A percentile compares a stretch with the other conserved stretches of the same genome.
Conservation (phyloP, 2,888 invertebrate genomes). For the Monochamus alternatus region DNA sequence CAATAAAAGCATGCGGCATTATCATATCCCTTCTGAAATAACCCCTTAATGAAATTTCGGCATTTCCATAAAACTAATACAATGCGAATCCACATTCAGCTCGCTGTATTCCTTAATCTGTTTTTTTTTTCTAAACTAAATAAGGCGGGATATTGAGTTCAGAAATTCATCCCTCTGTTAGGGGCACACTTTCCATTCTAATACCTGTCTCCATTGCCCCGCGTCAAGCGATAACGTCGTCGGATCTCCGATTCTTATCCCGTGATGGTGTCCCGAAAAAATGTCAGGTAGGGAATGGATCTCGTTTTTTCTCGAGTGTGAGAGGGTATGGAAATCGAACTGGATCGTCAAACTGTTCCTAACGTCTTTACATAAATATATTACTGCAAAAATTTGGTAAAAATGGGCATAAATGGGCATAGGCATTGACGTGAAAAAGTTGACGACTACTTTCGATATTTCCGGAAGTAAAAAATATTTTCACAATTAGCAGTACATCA, state of each 20-base stretch:
- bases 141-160: neutral
- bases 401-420: too few species aligned
- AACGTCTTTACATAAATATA: too few species aligned
- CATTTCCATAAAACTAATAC: conserved; percentile 26
- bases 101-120: neutral
- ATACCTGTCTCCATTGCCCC: neutral
- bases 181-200: conserved; percentile 1
- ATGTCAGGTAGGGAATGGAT: conserved; percentile 3
- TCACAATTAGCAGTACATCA: too few species aligned
- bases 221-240: neutral
- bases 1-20: neutral
- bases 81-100: neutral
- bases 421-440: too few species aligned
- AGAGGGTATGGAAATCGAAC: too few species aligned
- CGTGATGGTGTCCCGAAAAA: neutral
- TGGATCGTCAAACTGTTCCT: too few species aligned
- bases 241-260: conserved; percentile 6
- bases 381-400: too few species aligned
- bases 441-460: too few species aligned
- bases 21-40: neutral
- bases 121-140: neutral
- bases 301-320: neutral
- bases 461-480: too few species aligned
- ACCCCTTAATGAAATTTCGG: conserved; percentile 5
- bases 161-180: neutral